These are phyloP conservation scores for Holacanthus passer DNA, from an alignment of 2,113 vertebrate genomes.

Conservation along the genomic window DNA sequence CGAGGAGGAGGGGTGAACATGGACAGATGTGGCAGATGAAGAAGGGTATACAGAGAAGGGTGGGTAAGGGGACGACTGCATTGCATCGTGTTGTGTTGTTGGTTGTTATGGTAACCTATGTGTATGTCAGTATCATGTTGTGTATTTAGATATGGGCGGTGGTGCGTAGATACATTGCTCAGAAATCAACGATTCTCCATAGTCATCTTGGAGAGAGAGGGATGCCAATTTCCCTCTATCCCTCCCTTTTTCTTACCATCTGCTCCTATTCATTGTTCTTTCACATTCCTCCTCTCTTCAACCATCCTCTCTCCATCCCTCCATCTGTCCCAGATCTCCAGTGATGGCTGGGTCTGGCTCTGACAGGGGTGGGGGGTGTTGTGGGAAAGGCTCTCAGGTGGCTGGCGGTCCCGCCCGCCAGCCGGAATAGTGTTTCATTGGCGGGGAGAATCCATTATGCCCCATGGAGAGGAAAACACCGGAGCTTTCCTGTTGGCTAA, in stretches of 20 bases:
- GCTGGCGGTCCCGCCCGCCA: slow-evolving; percentile 61
- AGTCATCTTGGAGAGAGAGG: slow-evolving; percentile 27
- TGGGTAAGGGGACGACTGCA: slow-evolving; percentile 28
- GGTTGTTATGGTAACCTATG: slow-evolving; percentile 58
- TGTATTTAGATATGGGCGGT: slow-evolving; percentile 58
- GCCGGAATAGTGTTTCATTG: slow-evolving; percentile 80
- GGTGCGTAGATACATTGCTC: too few species aligned
- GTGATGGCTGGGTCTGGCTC: slow-evolving; percentile 55
- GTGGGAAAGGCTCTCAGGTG: slow-evolving; percentile 82
- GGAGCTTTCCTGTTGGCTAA: slow-evolving; percentile 78
- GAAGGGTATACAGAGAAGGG: slow-evolving; percentile 12
- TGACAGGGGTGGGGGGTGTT: slow-evolving; percentile 42
- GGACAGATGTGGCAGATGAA: slow-evolving; percentile 47
- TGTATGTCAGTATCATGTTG: slow-evolving; percentile 50
- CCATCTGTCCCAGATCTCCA: slow-evolving; percentile 69
- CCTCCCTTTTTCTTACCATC: slow-evolving; percentile 55
- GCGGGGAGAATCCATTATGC: slow-evolving; percentile 85
- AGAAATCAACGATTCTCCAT: slow-evolving; percentile 65
- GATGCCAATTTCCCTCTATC: slow-evolving; percentile 26
- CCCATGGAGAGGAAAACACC: slow-evolving; percentile 78
- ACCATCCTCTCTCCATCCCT: slow-evolving; percentile 45
- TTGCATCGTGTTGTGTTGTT: slow-evolving; percentile 39
- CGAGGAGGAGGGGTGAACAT: slow-evolving; percentile 26
- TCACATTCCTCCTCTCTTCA: slow-evolving; percentile 46
- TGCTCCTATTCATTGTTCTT: slow-evolving; percentile 61